Percentiles rank a stretch among this genome's conserved stretches.
Evolutionary conservation across 2,888 invertebrate species (phyloP).

Genomic region (Acleris sparsana): DNA sequence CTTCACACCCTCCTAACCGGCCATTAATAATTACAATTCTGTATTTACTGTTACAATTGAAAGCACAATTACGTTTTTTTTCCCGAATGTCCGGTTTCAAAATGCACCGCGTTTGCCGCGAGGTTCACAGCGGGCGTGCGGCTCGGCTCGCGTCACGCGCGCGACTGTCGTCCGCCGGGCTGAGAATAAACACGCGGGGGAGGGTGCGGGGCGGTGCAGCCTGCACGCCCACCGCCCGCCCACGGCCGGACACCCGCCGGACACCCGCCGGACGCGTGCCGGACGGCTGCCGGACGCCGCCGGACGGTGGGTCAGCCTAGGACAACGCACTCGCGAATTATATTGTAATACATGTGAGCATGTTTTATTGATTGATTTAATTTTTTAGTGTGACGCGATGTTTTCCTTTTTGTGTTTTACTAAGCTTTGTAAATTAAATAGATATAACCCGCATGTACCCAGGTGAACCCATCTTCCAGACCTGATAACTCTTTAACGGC

Average conservation of each 20-base stretch:
- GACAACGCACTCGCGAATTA: slow-evolving; percentile 32
- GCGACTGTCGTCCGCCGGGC: slow-evolving; percentile 77
- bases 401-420: slow-evolving; percentile 4
- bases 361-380: slow-evolving; percentile 28
- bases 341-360: slow-evolving; percentile 3
- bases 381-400: slow-evolving; percentile 15
- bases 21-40: slow-evolving; percentile 4
- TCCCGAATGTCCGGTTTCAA: slow-evolving; percentile 61
- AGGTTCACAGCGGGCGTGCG: slow-evolving; percentile 67
- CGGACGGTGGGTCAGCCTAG: slow-evolving; percentile 30
- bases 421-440: no score
- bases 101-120: slow-evolving; percentile 74
- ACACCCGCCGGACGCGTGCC: slow-evolving; percentile 52
- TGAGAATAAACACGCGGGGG: slow-evolving; percentile 78
- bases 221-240: slow-evolving; percentile 80
- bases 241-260: slow-evolving; percentile 55
- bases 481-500: no score
- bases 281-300: slow-evolving; percentile 42
- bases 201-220: slow-evolving; percentile 63
- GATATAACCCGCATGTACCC: no score
- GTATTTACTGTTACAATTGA: neutral
- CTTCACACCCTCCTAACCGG: slow-evolving; percentile 60
- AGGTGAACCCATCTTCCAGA: no score
- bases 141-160: slow-evolving; percentile 76
- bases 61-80: slow-evolving; percentile 47